Percentiles rank a stretch among this genome's conserved stretches.
Conservation (phyloP, 2,888 invertebrate genomes). For the Anticlea derivata region DNA sequence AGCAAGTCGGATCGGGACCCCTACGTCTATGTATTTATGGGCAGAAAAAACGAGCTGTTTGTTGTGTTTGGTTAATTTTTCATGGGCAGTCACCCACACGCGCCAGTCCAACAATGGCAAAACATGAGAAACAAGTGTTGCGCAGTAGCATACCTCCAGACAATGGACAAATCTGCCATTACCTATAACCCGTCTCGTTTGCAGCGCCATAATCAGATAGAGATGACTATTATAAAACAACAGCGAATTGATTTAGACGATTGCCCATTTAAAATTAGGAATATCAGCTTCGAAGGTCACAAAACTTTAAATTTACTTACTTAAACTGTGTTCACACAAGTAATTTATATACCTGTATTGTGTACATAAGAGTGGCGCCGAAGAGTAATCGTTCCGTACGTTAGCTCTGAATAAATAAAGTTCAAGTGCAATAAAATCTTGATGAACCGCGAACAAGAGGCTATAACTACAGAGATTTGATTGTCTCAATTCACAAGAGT, state of each 20-base stretch:
- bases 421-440: slow-evolving; percentile 54
- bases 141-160: slow-evolving; percentile 69
- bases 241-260: slow-evolving; percentile 59
- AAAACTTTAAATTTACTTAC: slow-evolving; percentile 45
- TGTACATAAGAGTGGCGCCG: slow-evolving; percentile 56
- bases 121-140: slow-evolving; percentile 56
- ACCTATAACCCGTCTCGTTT: slow-evolving; percentile 52
- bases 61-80: slow-evolving; percentile 32
- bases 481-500: slow-evolving; percentile 47
- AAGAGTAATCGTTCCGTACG: slow-evolving; percentile 52
- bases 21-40: slow-evolving; percentile 16
- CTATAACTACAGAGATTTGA: slow-evolving; percentile 44
- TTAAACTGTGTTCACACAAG: slow-evolving; percentile 39
- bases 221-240: slow-evolving; percentile 60
- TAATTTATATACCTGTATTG: slow-evolving; percentile 28
- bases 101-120: slow-evolving; percentile 54
- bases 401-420: slow-evolving; percentile 54
- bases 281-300: slow-evolving; percentile 45
- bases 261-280: slow-evolving; percentile 47
- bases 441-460: slow-evolving; percentile 52
- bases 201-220: slow-evolving; percentile 49
- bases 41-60: slow-evolving; percentile 16
- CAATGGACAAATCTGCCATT: slow-evolving; percentile 67
- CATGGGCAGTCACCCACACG: slow-evolving; percentile 59
- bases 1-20: slow-evolving; percentile 37